Conservation (phyloP, 1,140 invertebrate genomes). For the Drosophila pandora region DNA sequence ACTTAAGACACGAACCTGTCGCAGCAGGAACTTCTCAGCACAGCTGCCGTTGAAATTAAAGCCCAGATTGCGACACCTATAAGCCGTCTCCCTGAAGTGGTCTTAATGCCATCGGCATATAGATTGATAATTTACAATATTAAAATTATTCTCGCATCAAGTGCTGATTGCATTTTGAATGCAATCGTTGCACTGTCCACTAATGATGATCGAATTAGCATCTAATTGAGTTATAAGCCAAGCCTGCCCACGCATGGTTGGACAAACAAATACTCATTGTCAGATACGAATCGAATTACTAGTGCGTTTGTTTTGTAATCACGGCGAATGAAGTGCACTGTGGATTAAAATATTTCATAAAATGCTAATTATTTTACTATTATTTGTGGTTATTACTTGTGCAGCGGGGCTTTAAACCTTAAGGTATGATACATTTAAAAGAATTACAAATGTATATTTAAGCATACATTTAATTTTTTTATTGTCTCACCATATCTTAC, state of each 20-base stretch:
- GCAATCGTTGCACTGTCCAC: slow-evolving; percentile 32
- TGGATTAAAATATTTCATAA: background rate
- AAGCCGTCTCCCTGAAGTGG: slow-evolving; percentile 34
- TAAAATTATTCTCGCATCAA: slow-evolving; percentile 44
- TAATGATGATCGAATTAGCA: slow-evolving; percentile 65
- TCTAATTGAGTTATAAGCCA: slow-evolving; percentile 73
- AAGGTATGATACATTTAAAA: too few species aligned
- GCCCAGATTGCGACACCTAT: slow-evolving; percentile 59
- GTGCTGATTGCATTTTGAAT: slow-evolving; percentile 59
- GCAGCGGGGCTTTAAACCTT: too few species aligned
- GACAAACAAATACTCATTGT: slow-evolving; percentile 38
- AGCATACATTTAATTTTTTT: too few species aligned
- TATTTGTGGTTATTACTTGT: too few species aligned
- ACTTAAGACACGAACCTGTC: slow-evolving; percentile 61
- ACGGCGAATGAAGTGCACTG: slow-evolving; percentile 13
- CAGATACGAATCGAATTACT: slow-evolving; percentile 43
- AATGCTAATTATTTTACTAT: too few species aligned
- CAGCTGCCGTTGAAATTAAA: background rate
- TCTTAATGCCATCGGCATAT: slow-evolving; percentile 68
- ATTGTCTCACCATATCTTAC: too few species aligned
- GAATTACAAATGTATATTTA: too few species aligned
- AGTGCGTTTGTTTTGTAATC: slow-evolving; percentile 43
- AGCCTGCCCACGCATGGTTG: slow-evolving; percentile 54
- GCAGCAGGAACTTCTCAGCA: slow-evolving; percentile 69
- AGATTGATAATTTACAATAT: slow-evolving; percentile 67